Base-by-base conservation (phyloP, 2,113 vertebrate species). In the Leiothrix lutea region DNA sequence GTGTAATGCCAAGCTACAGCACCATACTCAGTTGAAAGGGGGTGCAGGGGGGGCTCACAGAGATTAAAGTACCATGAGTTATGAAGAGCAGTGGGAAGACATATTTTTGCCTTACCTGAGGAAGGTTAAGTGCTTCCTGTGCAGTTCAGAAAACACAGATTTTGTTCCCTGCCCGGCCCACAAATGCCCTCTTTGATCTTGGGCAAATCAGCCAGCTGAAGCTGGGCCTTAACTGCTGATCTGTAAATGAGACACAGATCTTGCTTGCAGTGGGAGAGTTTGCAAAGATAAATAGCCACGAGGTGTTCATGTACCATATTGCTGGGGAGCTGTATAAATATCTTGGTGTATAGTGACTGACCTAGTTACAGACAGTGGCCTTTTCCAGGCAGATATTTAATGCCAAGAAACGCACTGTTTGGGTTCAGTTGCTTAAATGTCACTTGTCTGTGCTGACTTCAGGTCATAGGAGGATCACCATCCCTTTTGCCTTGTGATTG, bases 321-420 rank as follows among this genome's bases (percentile, higher is more conserved):
- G 71, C 80, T 87, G 57, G 44, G 53, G 48, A 94, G 65, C 65
- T 94, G 70, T 91, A 96, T 92, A 94, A 96, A 95, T 97, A 95
- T 95, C 89, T 89, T 80, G 42, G 72, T 74, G 17, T 91, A 86
- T 92, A 79, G 79, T 84, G 65, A 79, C 89, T 87, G 91, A 92
- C 91, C 60, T 67, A 79, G 89, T 81, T 94, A 84, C 40, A 81
- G 88, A 56, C 29, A 70, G 73, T 84, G 94, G 88, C 86, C 85
- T 95, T 91, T 92, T 88, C 85, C 78, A 88, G 66, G 47, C 92
- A 86, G 92, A 80, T 64, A 66, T 95, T 94, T 92, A 93, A 96
- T 92, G 85, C 87, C 95, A 90, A 92, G 82, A 96, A 95, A 65
- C 58, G 2, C 62, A 62, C 82, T 92, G 85, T 95, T 96, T 94